phyloP scores from a whole-genome alignment of 1,140 invertebrate species.

The Drosophila obscura region DNA sequence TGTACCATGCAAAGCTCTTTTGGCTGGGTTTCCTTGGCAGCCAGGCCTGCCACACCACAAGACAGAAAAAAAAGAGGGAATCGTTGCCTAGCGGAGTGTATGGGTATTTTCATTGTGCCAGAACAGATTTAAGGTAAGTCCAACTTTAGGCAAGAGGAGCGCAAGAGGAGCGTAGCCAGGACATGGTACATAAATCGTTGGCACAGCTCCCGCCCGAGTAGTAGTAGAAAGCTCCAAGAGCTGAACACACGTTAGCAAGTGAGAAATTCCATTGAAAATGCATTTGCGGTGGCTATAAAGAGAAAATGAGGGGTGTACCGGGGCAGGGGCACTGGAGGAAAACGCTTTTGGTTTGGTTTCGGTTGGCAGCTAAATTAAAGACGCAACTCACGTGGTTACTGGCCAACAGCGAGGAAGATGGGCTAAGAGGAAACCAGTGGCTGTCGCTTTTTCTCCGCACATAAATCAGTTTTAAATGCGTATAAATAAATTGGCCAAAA shows the following conservation, averaged over 20 bases:
- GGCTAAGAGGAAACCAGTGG: conserved; percentile 4
- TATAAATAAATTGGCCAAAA: conserved; percentile 75
- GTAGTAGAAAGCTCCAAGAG: conserved; percentile 29
- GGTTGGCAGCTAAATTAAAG: conserved; percentile 72
- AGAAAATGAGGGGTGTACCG: not conserved
- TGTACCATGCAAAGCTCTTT: conserved; percentile 49
- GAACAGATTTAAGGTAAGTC: conserved; percentile 63
- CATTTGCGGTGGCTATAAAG: conserved; percentile 59
- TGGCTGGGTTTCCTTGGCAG: conserved; percentile 35
- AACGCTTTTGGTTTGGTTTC: conserved; percentile 36
- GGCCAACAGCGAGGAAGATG: conserved; percentile 9
- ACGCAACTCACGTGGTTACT: conserved; percentile 65
- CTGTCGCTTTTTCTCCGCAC: conserved; percentile 54
- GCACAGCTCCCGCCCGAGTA: conserved; percentile 37
- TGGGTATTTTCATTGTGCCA: conserved; percentile 58
- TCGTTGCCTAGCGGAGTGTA: conserved; percentile 11
- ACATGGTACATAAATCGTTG: conserved; percentile 70
- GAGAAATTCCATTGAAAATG: conserved; percentile 77
- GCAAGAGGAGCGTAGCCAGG: not conserved
- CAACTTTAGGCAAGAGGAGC: conserved; percentile 29
- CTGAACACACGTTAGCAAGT: conserved; percentile 47
- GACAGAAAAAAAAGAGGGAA: conserved; percentile 8
- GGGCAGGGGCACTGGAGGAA: conserved; percentile 2
- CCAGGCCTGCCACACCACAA: conserved; percentile 1
- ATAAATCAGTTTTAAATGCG: conserved; percentile 81